phyloP scores from a whole-genome alignment of 2,888 invertebrate genomes.

The Aquatica leii region DNA sequence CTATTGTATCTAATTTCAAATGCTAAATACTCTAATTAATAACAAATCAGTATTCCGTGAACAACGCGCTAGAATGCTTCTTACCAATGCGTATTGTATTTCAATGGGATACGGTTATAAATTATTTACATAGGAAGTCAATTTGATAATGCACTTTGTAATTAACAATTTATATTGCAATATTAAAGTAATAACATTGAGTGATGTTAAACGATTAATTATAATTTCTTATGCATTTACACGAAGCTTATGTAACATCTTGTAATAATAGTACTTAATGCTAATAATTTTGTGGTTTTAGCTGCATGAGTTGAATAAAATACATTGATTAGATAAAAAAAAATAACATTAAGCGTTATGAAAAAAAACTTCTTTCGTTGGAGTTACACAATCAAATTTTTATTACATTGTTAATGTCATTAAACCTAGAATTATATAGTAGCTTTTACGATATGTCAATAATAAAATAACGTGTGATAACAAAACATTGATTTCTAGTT shows the following conservation, averaged over 20 bases:
- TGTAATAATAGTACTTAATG: too few species aligned
- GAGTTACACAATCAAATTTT: too few species aligned
- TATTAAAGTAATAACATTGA: not conserved
- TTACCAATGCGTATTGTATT: slow-evolving; percentile 13
- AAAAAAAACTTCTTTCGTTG: too few species aligned
- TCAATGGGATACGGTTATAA: slow-evolving; percentile 9
- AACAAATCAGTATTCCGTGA: slow-evolving; percentile 17
- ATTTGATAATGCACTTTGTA: not conserved
- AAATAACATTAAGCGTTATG: too few species aligned
- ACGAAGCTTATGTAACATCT: not conserved
- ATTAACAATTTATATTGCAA: not conserved
- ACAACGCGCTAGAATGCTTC: slow-evolving; percentile 15
- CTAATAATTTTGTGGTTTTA: too few species aligned
- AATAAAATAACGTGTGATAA: too few species aligned
- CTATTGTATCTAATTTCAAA: slow-evolving; percentile 15
- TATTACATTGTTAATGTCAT: too few species aligned
- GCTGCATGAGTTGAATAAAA: too few species aligned
- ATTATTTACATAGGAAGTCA: slow-evolving; percentile 6
- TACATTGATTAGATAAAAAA: too few species aligned
- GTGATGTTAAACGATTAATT: slow-evolving; percentile 3
- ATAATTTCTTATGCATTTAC: slow-evolving; percentile 2
- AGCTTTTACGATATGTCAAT: too few species aligned
- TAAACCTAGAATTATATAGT: too few species aligned
- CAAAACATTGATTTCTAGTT: too few species aligned
- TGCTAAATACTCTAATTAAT: slow-evolving; percentile 13